Percentiles rank a stretch among this genome's conserved stretches.
These are phyloP conservation scores for Drosophila lowei DNA, from an alignment of 1,140 invertebrate species.

Conservation along the genomic window DNA sequence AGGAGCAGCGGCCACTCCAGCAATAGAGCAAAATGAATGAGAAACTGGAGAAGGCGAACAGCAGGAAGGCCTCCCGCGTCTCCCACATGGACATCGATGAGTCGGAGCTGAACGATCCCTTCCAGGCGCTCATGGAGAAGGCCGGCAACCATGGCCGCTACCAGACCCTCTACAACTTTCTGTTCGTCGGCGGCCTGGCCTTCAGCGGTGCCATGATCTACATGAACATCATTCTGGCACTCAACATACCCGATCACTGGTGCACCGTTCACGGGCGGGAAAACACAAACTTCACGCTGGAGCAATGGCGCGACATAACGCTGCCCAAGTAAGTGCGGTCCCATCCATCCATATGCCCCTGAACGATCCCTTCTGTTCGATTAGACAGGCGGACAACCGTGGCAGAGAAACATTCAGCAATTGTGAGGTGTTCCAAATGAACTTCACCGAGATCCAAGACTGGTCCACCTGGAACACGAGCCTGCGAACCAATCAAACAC, in stretches of 20 bases:
- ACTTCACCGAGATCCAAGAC: conserved; percentile 70
- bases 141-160: conserved; percentile 84
- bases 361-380: neutral
- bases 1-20: conserved; percentile 3
- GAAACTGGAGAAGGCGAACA: conserved; percentile 49
- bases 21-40: conserved; percentile 53
- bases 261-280: conserved; percentile 84
- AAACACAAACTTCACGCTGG: conserved; percentile 82
- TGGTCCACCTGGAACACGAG: conserved; percentile 64
- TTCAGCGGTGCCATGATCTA: conserved; percentile 82
- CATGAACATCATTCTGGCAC: conserved; percentile 84
- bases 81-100: conserved; percentile 65
- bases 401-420: conserved; percentile 69
- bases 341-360: neutral
- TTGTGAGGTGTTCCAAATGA: conserved; percentile 81
- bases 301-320: conserved; percentile 84
- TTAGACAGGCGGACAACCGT: conserved; percentile 72
- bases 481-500: conserved; percentile 53
- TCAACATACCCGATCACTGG: conserved; percentile 85
- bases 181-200: conserved; percentile 83
- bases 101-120: conserved; percentile 82
- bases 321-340: conserved; percentile 83
- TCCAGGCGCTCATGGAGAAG: conserved; percentile 84
- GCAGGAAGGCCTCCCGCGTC: conserved; percentile 53
- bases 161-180: conserved; percentile 84